phyloP scores from a whole-genome alignment of 2,113 vertebrate species.

The Austrofundulus limnaeus region DNA sequence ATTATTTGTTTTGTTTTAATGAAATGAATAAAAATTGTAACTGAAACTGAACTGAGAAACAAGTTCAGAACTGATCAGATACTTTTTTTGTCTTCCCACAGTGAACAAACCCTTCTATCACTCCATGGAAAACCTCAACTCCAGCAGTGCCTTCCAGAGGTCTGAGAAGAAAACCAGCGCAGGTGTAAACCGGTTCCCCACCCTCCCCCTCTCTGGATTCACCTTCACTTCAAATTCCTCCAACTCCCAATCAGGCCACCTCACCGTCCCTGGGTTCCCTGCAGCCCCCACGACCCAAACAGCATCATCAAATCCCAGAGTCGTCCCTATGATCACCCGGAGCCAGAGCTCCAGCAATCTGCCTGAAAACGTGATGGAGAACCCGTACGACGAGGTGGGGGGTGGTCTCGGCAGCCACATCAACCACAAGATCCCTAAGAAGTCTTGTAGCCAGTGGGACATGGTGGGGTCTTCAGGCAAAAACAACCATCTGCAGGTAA shows the following conservation, averaged over 20 bases:
- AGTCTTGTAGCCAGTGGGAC: slow-evolving; percentile 78
- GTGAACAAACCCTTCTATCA: slow-evolving; percentile 66
- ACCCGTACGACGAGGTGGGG: slow-evolving; percentile 55
- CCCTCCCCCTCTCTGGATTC: slow-evolving; percentile 58
- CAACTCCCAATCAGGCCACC: slow-evolving; percentile 48
- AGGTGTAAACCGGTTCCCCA: slow-evolving; percentile 47
- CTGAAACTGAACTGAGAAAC: no score
- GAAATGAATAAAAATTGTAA: no score
- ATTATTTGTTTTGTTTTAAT: no score
- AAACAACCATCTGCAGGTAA: slow-evolving; percentile 72
- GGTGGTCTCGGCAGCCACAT: slow-evolving; percentile 32
- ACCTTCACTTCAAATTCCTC: slow-evolving; percentile 37
- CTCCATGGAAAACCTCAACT: slow-evolving; percentile 82
- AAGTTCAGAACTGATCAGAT: not conserved
- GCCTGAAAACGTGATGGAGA: slow-evolving; percentile 64
- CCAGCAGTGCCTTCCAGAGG: slow-evolving; percentile 65
- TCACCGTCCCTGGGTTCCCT: slow-evolving; percentile 48
- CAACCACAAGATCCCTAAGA: slow-evolving; percentile 54
- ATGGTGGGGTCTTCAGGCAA: slow-evolving; percentile 46
- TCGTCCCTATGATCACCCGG: slow-evolving; percentile 72
- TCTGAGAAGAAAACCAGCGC: slow-evolving; percentile 7
- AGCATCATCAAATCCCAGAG: slow-evolving; percentile 29
- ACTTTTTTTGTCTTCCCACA: slow-evolving; percentile 16
- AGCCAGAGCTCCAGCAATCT: slow-evolving; percentile 80
- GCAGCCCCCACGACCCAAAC: slow-evolving; percentile 2